phyloP scores from a whole-genome alignment of 2,888 invertebrate species.

The Tinea pellionella region DNA sequence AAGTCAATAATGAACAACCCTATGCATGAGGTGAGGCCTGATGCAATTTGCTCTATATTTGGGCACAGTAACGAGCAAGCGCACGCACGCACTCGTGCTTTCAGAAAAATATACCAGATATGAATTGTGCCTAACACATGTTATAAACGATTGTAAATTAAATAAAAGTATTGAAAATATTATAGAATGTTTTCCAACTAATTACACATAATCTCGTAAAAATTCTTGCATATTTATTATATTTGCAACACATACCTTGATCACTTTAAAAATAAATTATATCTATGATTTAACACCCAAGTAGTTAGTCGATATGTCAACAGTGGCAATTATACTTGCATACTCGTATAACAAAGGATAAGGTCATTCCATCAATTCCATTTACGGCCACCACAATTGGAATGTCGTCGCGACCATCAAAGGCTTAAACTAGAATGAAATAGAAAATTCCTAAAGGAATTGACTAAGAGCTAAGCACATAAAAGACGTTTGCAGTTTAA shows the following conservation, averaged over 20 bases:
- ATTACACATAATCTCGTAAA: too few species aligned
- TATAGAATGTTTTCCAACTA: too few species aligned
- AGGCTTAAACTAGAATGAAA: not conserved
- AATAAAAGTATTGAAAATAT: not conserved
- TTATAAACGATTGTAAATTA: not conserved
- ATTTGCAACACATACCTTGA: too few species aligned
- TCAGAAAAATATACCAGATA: not conserved
- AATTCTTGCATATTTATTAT: too few species aligned
- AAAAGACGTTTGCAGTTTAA: too few species aligned
- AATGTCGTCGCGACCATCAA: constrained; percentile 7
- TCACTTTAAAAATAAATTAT: too few species aligned
- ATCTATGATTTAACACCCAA: too few species aligned
- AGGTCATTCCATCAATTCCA: not conserved
- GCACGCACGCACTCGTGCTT: not conserved
- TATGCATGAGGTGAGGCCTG: constrained; percentile 17
- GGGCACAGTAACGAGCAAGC: constrained; percentile 18
- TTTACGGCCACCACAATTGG: not conserved
- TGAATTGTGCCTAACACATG: not conserved
- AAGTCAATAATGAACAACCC: not conserved
- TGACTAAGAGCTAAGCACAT: not conserved
- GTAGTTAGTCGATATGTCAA: not conserved
- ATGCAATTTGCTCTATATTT: constrained; percentile 39
- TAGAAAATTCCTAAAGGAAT: constrained; percentile 2
- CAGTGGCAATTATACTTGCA: not conserved
- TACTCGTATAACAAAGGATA: not conserved